Base-by-base conservation (phyloP, 2,888 invertebrate species). In the Papilio elwesi region DNA sequence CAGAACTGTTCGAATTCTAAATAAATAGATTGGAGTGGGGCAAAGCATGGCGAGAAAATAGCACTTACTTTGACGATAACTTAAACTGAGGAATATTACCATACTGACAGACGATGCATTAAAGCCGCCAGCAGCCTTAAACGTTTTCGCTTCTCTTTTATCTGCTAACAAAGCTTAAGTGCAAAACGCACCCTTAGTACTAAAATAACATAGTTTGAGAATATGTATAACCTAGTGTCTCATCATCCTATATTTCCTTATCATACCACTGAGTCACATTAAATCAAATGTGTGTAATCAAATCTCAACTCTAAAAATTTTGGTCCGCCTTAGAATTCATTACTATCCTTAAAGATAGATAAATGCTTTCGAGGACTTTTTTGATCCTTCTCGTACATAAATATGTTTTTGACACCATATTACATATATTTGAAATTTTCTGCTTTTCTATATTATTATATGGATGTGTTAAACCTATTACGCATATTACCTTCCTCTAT, bases 101-200 rank as follows among this genome's bases (percentile, higher is more conserved):
- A 26, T 26, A 55, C 12, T 26, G 55, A 55, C 26, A 55, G 55
- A 55, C 55, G 55, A 55, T 55, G 55, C 55, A 26, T 26, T 55
- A 55, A 49, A 26, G 55, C 12, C 16, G 55, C 12, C 16, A 55
- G 12, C 55, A 11, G 55, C 26, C 6, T 55, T 15, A 53, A 26
- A 12, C 11, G 26, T 55, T 55, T 55, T 55, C 6, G 55, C 26
- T 26, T 55, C 12, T 12, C 49, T 49, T 49, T 13, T 13, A 12
- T 10, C 12, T 49, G 6, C 49, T 12, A 9, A 13, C 43, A 9
- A 1, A 12, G 49, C 49, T 11, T 49, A 10, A 1, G 43, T 49
- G 49, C 9, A 12, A 49, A 49, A 49, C 49, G 10, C 49, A 49
- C 6, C 16, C 55, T 55, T 16, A 49, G 6, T 49, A 49, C 5